Base-by-base conservation (phyloP, 2,113 vertebrate species). In the Lanius ludovicianus region DNA sequence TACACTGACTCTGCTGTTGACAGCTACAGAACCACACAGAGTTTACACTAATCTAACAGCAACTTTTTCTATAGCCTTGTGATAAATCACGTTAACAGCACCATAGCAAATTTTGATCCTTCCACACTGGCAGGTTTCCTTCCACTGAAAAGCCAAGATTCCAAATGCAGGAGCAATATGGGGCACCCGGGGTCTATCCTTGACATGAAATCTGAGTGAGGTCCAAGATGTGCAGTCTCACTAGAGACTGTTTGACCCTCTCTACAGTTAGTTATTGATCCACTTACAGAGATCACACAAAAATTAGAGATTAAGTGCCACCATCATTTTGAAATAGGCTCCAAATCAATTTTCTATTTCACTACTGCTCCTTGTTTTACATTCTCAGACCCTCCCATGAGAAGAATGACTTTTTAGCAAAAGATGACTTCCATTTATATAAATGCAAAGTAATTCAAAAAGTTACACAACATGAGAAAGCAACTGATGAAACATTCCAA, bases 211-310 rank as follows among this genome's bases (percentile, higher is more conserved):
- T 33, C 23, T 50, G 55, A 70, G 42, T 0, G 1, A 31, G 25
- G 6, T 31, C 50, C 0, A 1, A 81, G 47, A 57, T 1, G 2
- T 14, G 9, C 33, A 24, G 23, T 15, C 57, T 44, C 18, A 68
- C 20, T 27, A 7, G 28, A 25, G 37, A 46, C 9, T 70, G 33
- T 68, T 15, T 31, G 7, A 87, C 12, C 21, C 30, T 46, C 21
- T 59, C 46, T 23, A 31, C 37, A 55, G 37, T 42, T 44, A 53
- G 24, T 9, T 31, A 37, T 6, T 31, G 46, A 70, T 24, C 20
- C 59, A 21, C 10, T 82, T 62, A 49, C 7, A 67, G 13, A 49
- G 20, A 55, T 9, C 6, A 55, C 0, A 0, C 13, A 17, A 50
- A 69, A 81, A 67, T 20, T 37, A 46, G n/a, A 74, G 10, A 27